Base-by-base conservation (phyloP, 2,888 invertebrate species). In the Drosophila vallismaia region DNA sequence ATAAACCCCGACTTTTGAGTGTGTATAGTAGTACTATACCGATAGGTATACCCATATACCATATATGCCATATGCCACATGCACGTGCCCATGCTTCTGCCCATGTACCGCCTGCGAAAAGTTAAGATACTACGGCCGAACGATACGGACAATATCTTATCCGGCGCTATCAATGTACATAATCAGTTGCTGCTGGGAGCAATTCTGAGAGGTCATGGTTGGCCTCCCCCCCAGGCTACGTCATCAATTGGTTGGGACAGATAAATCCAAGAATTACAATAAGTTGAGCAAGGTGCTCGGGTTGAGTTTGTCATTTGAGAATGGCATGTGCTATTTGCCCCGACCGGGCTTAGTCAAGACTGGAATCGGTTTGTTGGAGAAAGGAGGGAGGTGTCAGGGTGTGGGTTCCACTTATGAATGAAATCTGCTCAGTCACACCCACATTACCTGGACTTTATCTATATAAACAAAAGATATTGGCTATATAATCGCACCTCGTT, bases 71-170 rank as follows among this genome's bases (percentile, higher is more conserved):
- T 19, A 19, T 44, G 53, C 79, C 52, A 44, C 10, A 19, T 44
- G 56, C 83, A 80, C 86, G 83, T 85, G 79, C 68, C 74, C 69
- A 75, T 77, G 84, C 78, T 75, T 72, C 64, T 63, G 63, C 56
- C 73, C 64, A 58, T 78, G 74, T 57, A 63, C 63, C 50, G 49
- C n/a, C 55, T 42, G 71, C 66, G 58, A 72, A 87, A 85, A 80
- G 86, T 86, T 83, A 88, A 88, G 88, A 84, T 88, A 84, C 82
- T 87, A 79, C 73, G 57, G 62, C 63, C 74, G 74, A 80, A 83
- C 75, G 70, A 70, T 70, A 70, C 64, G 70, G 73, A 71, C 85
- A 86, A 82, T 86, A 86, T 86, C 88, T 86, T 86, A 88, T 88
- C 85, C 85, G 79, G 55, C 64, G 77, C 82, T 88, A 88, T 88